Evolutionary conservation across 2,797 vertebrate species (phyloP).

Genomic region (Nannoperca obscura): DNA sequence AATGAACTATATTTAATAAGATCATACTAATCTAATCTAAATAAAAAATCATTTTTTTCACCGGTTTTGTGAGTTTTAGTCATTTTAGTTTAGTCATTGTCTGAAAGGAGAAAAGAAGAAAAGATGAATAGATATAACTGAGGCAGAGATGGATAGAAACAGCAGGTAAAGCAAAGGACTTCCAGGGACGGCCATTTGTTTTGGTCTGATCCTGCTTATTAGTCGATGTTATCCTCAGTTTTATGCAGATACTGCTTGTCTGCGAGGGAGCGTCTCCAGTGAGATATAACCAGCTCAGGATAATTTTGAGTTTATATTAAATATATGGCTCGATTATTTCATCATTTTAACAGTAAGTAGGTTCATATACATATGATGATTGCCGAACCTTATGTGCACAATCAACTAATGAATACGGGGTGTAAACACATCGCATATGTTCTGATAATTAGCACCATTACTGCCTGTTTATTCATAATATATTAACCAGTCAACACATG

Average conservation of each 20-base stretch:
- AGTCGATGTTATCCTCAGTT: slow-evolving; percentile 64
- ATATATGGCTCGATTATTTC: slow-evolving; percentile 49
- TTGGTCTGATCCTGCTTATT: slow-evolving; percentile 61
- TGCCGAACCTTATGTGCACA: slow-evolving; percentile 34
- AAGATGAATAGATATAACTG: slow-evolving; percentile 37
- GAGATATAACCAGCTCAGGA: slow-evolving; percentile 44
- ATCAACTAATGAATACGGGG: slow-evolving; percentile 30
- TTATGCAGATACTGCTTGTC: slow-evolving; percentile 63
- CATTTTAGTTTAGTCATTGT: neutral
- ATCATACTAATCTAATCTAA: neutral
- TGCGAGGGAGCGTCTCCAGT: slow-evolving; percentile 44
- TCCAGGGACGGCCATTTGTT: slow-evolving; percentile 48
- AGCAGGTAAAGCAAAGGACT: slow-evolving; percentile 51
- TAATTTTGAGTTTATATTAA: slow-evolving; percentile 48
- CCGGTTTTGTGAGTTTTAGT: neutral
- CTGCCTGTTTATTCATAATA: slow-evolving; percentile 60
- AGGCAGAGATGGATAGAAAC: slow-evolving; percentile 39
- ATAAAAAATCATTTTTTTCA: neutral
- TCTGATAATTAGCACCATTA: slow-evolving; percentile 71
- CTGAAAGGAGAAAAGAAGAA: slow-evolving; percentile 11
- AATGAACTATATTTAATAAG: slow-evolving; percentile 27
- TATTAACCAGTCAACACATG: slow-evolving; percentile 65
- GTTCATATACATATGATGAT: slow-evolving; percentile 49
- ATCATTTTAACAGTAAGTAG: slow-evolving; percentile 45
- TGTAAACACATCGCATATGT: slow-evolving; percentile 67